Evolutionary conservation across 2,113 vertebrate species (phyloP).

Genomic region (Petaurus breviceps): DNA sequence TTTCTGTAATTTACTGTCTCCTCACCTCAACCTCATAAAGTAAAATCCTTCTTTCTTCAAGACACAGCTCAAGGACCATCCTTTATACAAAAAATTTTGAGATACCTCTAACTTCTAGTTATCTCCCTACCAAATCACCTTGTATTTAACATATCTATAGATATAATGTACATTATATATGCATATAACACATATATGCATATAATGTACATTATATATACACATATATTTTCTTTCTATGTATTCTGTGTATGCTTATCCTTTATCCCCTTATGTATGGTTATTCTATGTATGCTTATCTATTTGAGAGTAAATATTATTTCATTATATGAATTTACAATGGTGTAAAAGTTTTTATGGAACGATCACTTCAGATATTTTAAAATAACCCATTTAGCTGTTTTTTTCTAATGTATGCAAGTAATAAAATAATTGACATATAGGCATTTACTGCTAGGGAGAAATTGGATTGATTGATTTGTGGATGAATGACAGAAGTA

Average conservation of each 20-base stretch:
- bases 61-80: neutral
- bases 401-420: neutral
- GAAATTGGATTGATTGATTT: neutral
- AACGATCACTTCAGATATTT: neutral
- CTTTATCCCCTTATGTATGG: too few relatives aligned
- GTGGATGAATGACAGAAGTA: neutral
- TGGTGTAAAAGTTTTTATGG: neutral
- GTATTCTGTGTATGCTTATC: too few relatives aligned
- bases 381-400: neutral
- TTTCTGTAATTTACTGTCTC: neutral
- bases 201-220: too few relatives aligned
- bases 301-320: neutral
- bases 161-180: too few relatives aligned
- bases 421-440: constrained; percentile 19
- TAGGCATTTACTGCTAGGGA: constrained; percentile 1
- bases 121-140: neutral
- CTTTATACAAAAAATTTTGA: neutral
- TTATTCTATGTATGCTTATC: neutral
- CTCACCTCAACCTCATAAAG: neutral
- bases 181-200: too few relatives aligned
- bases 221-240: too few relatives aligned
- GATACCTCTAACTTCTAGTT: neutral
- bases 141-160: neutral
- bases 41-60: neutral
- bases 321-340: neutral